Base-by-base conservation (phyloP, 2,113 vertebrate species). In the Pachycephala philippinensis region DNA sequence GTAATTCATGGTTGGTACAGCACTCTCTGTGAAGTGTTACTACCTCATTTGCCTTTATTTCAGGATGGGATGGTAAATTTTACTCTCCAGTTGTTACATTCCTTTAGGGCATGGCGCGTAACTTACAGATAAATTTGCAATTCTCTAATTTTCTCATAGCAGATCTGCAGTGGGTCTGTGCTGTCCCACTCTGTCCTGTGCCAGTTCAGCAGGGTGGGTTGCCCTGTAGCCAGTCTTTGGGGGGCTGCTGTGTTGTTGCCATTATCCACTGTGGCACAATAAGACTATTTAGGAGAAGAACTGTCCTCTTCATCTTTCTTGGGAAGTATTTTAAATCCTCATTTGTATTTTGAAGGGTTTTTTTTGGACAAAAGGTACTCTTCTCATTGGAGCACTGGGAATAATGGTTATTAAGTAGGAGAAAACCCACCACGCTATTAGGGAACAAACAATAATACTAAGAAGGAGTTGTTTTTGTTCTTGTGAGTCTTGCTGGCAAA, bases 1-100 rank as follows among this genome's bases (percentile, higher is more conserved):
- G 99, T 97, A 87, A 35, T 79, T 93, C 1, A 3, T 91, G 19
- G n/a, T 80, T 94, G 42, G 30, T 89, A 31, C 40, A 26, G 31
- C 72, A n/a, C 18, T 53, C 26, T 65, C 0, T 44, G 33, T 45
- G 72, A 74, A 61, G 13, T 64, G 16, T 70, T 89, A 77, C 8
- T 72, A 74, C 24, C 22, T 77, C 23, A 35, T 90, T 87, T 93
- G 63, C 71, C 31, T 63, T 69, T 89, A 28, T 71, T 92, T 89
- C 61, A 30, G 21, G 40, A 28, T 44, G 26, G 16, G 23, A 64
- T 75, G 35, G 50, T 83, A 69, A 63, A 81, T 77, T 61, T 69
- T 75, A 63, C 9, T 68, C 33, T 78, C 13, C 11, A 49, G 4
- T 70, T 91, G 33, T 74, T 59, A 28, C 1, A 23, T 63, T 87